Evolutionary conservation across 2,797 vertebrate species (phyloP).

Genomic region (Pipistrellus pipistrellus): DNA sequence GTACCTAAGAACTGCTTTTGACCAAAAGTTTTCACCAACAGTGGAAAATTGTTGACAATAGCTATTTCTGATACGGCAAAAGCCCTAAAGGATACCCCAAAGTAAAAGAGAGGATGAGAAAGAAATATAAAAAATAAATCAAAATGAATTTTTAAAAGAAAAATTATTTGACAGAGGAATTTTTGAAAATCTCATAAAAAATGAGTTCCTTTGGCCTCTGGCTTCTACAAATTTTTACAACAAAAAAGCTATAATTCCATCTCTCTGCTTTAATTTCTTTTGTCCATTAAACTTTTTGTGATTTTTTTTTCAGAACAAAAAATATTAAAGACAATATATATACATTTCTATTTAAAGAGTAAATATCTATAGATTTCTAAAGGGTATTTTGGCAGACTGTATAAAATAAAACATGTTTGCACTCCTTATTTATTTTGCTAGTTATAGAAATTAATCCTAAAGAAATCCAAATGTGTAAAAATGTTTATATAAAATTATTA

Average conservation of each 20-base stretch:
- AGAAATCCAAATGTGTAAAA: constrained; percentile 33
- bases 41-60: constrained; percentile 53
- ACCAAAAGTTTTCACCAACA: constrained; percentile 31
- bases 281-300: constrained; percentile 45
- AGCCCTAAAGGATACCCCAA: constrained; percentile 35
- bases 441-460: background rate
- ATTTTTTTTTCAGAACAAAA: constrained; percentile 44
- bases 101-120: constrained; percentile 48
- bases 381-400: constrained; percentile 28
- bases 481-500: constrained; percentile 12
- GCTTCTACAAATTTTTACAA: constrained; percentile 48
- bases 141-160: constrained; percentile 71
- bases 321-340: background rate
- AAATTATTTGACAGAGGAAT: constrained; percentile 73
- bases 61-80: constrained; percentile 66
- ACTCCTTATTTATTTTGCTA: background rate
- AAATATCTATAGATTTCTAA: constrained; percentile 24
- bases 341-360: constrained; percentile 41
- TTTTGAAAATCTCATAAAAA: constrained; percentile 69
- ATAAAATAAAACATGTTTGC: constrained; percentile 17
- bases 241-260: background rate
- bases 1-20: background rate
- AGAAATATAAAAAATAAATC: constrained; percentile 78
- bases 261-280: constrained; percentile 11
- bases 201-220: constrained; percentile 64